phyloP scores from a whole-genome alignment of 2,797 vertebrate genomes.

The Chrysocyon brachyurus region DNA sequence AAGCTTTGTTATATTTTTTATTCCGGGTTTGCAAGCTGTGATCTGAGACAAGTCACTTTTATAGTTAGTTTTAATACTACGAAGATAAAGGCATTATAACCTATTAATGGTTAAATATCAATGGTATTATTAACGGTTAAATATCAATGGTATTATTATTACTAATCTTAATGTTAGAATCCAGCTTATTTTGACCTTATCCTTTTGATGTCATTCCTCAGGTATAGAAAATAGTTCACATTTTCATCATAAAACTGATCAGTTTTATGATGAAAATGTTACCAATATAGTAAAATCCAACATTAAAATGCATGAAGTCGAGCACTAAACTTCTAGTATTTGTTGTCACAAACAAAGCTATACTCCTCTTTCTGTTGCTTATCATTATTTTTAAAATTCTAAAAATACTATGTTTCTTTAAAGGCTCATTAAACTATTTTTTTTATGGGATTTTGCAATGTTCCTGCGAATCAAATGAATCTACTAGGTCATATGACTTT shows the following conservation, averaged over 20 bases:
- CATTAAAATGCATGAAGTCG: neutral
- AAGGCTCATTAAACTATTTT: slow-evolving; percentile 3
- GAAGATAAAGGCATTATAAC: neutral
- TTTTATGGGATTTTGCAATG: neutral
- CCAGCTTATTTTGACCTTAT: neutral
- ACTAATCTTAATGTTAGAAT: neutral
- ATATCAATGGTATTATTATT: neutral
- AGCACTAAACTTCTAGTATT: neutral
- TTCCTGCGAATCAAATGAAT: neutral
- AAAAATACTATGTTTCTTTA: neutral
- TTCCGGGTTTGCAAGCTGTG: neutral
- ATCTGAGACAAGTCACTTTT: neutral
- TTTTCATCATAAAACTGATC: neutral
- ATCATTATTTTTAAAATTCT: neutral
- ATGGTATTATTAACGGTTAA: neutral
- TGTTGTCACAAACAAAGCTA: neutral
- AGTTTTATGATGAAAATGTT: neutral
- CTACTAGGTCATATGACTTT: neutral
- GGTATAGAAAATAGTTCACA: neutral
- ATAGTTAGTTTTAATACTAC: neutral
- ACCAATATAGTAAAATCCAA: neutral
- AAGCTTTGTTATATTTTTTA: neutral
- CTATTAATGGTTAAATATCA: neutral
- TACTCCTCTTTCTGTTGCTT: neutral
- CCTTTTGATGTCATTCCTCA: neutral